Evolutionary conservation across 2,797 vertebrate genomes (phyloP).

Genomic region (Threskiornis aethiopicus): DNA sequence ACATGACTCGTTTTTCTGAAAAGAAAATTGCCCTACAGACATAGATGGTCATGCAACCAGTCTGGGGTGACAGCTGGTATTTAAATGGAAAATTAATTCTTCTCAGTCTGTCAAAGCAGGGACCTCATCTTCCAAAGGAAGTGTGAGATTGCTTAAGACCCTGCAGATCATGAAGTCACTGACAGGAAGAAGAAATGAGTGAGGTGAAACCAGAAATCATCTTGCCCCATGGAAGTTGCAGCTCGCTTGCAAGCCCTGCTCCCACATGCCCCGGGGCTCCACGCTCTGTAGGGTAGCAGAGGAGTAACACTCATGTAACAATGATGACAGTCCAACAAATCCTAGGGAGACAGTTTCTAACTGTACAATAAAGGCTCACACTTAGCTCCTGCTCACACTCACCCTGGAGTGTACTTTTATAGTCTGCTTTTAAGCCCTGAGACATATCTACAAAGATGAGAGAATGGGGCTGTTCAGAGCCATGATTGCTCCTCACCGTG

Average conservation of each 20-base stretch:
- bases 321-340: neutral
- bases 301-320: neutral
- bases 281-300: neutral
- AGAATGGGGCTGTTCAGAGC: neutral
- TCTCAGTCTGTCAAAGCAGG: slow-evolving; percentile 33
- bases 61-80: slow-evolving; percentile 36
- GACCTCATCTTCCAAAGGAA: slow-evolving; percentile 29
- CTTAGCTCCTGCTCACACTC: neutral
- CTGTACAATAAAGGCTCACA: neutral
- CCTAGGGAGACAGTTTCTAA: neutral
- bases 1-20: slow-evolving; percentile 20
- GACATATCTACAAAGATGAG: neutral
- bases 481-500: rapidly evolving
- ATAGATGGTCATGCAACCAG: neutral
- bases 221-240: neutral
- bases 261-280: no score
- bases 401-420: neutral
- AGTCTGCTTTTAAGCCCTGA: neutral
- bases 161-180: neutral
- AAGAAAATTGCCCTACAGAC: slow-evolving; percentile 36
- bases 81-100: slow-evolving; percentile 58
- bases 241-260: neutral
- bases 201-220: neutral
- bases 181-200: neutral
- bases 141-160: neutral